Evolutionary conservation across 2,888 invertebrate genomes (phyloP).

Genomic region (Polylopha cassiicola): DNA sequence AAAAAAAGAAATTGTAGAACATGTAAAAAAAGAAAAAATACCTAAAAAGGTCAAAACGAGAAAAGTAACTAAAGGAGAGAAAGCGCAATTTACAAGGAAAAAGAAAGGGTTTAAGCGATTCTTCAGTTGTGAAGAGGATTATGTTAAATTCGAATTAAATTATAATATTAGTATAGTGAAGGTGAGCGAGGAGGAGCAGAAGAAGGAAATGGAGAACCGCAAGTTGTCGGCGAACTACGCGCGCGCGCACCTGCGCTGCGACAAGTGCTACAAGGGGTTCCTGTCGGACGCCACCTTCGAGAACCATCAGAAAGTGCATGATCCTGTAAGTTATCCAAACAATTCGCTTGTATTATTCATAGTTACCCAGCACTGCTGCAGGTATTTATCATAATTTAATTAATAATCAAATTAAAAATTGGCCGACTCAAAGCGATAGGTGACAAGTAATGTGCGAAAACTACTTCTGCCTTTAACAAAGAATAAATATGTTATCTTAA

Average conservation of each 20-base stretch:
- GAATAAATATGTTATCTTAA: too few relatives aligned
- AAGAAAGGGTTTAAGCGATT: constrained; percentile 15
- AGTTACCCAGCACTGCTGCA: too few relatives aligned
- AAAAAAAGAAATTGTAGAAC: neutral
- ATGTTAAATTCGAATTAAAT: constrained; percentile 16
- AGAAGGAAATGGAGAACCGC: constrained; percentile 13
- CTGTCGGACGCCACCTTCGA: constrained; percentile 17
- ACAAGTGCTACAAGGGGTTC: constrained; percentile 18
- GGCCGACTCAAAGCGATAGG: too few relatives aligned
- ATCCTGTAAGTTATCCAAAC: constrained; percentile 17
- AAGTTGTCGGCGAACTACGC: constrained; percentile 14
- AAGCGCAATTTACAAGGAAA: neutral
- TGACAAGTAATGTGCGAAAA: too few relatives aligned
- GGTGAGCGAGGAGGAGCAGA: constrained; percentile 12
- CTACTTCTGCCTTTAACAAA: too few relatives aligned
- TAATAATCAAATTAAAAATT: too few relatives aligned
- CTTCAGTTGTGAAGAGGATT: constrained; percentile 19
- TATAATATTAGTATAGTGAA: constrained; percentile 18
- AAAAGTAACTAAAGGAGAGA: neutral
- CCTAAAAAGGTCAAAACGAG: constrained; percentile 6
- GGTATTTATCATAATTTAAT: too few relatives aligned
- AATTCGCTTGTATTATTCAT: too few relatives aligned
- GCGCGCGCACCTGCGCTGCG: constrained; percentile 20
- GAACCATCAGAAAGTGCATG: constrained; percentile 19
- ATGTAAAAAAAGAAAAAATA: neutral